Base-by-base conservation (phyloP, 2,113 vertebrate genomes). In the Centropus bengalensis region DNA sequence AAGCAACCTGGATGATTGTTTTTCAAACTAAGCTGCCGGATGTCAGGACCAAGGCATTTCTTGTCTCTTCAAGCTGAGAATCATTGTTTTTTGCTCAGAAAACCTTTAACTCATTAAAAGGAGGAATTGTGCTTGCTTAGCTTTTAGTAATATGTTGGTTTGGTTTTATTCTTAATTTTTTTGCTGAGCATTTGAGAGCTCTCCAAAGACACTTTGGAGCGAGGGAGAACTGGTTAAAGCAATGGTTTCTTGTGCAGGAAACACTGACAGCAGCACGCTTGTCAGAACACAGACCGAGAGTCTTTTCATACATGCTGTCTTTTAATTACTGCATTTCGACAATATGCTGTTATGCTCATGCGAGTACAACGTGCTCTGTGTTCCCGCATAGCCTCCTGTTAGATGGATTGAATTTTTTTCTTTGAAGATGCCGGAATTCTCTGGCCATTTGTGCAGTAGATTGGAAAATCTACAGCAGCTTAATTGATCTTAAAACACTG, bases 111-210 rank as follows among this genome's bases (percentile, higher is more conserved):
- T 70, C 30, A 24, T 45, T 16, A 33, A 42, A 82, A 89, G 44
- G 32, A 92, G 60, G 55, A 85, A 74, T 58, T 22, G 30, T 74
- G 76, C 71, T 94, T 81, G 30, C 89, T 89, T 95, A 83, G 45
- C 77, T 94, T 75, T 74, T 67, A 40, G 26, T 24, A 56, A 54
- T 63, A 14, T 60, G 44, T 64, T 66, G 19, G 21, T 81, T 86
- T 92, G 63, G 5, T 93, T 92, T 93, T 88, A 74, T 33, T 91
- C 52, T 82, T 89, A 85, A 67, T 85, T 51, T 36, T 88, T 91
- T 91, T 80, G 55, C 88, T 68, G 75, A 92, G 74, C 52, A 24
- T 86, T 95, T 84, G 71, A 77, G 55, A 66, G 10, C 28, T 92
- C 40, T 82, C 18, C 78, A 86, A 74, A 95, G 76, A 49, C 62